phyloP scores from a whole-genome alignment of 2,113 vertebrate genomes.

The Melanerpes aurifrons region DNA sequence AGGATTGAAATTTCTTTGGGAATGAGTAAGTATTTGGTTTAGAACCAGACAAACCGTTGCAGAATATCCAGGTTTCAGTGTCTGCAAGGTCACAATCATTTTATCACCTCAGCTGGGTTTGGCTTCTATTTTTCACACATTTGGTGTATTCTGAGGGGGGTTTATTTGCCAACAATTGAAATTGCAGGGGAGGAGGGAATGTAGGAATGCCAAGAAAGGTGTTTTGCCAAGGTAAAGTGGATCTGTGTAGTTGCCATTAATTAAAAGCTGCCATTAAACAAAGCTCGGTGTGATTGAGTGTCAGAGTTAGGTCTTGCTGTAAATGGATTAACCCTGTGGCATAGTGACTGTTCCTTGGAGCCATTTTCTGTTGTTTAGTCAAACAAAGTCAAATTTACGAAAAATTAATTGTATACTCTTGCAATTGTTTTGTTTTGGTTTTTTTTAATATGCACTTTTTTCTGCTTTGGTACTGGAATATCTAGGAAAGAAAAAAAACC shows the following conservation, averaged over 20 bases:
- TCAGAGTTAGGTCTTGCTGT: slow-evolving; percentile 27
- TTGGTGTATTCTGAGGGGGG: background rate
- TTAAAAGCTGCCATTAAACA: slow-evolving; percentile 47
- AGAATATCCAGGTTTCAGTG: background rate
- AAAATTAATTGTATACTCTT: background rate
- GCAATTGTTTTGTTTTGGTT: background rate
- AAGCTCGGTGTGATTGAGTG: slow-evolving; percentile 23
- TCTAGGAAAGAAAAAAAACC: background rate
- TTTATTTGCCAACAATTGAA: slow-evolving; percentile 34
- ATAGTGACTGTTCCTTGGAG: slow-evolving; percentile 40
- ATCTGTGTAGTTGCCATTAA: slow-evolving; percentile 59
- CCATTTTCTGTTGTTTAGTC: slow-evolving; percentile 35
- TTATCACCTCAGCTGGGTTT: background rate
- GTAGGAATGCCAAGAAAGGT: slow-evolving; percentile 45
- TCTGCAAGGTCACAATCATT: background rate
- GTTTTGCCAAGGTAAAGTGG: slow-evolving; percentile 50
- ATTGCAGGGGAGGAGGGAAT: background rate
- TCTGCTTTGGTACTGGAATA: slow-evolving; percentile 66
- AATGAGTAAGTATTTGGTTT: background rate
- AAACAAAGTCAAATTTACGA: slow-evolving; percentile 1
- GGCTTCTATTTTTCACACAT: background rate
- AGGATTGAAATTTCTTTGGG: background rate
- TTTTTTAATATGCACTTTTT: slow-evolving; percentile 66
- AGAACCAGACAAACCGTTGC: background rate
- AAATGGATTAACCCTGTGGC: background rate